phyloP scores from a whole-genome alignment of 2,888 invertebrate genomes.

The Athrips mouffetella region DNA sequence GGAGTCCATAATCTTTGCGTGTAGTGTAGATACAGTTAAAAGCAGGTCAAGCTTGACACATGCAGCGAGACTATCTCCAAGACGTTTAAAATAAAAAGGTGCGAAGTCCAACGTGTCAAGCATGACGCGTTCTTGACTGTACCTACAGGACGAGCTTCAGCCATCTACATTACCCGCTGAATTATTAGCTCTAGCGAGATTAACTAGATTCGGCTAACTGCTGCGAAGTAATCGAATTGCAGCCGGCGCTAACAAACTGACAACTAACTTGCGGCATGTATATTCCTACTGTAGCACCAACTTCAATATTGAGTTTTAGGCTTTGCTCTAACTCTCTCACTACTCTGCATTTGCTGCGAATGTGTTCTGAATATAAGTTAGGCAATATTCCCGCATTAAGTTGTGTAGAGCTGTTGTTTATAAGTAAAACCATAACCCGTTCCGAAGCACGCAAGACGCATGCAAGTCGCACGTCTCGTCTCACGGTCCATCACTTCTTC shows the following conservation, averaged over 20 bases:
- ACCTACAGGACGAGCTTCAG: not conserved
- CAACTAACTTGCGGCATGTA: not conserved
- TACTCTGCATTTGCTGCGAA: not conserved
- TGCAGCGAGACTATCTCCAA: too few relatives aligned
- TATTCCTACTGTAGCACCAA: not conserved
- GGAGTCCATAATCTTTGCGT: too few relatives aligned
- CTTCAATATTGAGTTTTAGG: conserved; percentile 4
- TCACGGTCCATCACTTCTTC: too few relatives aligned
- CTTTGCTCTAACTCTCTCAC: conserved; percentile 2
- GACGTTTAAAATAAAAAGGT: too few relatives aligned
- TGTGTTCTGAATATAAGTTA: conserved; percentile 20
- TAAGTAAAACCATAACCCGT: too few relatives aligned
- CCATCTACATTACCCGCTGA: not conserved
- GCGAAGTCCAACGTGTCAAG: too few relatives aligned
- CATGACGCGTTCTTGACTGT: too few relatives aligned
- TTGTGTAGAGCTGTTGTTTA: not conserved
- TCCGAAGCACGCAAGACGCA: not conserved
- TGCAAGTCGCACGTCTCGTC: too few relatives aligned
- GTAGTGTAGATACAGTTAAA: too few relatives aligned
- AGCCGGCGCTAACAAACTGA: conserved; percentile 6
- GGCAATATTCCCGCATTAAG: not conserved
- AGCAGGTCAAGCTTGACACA: too few relatives aligned
- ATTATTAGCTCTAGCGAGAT: conserved; percentile 3
- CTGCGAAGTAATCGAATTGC: conserved; percentile 6
- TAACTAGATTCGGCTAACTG: conserved; percentile 11